Percentiles rank a stretch among this genome's conserved stretches.
phyloP scores from a whole-genome alignment of 2,888 invertebrate genomes.

The Orchestes rusci region DNA sequence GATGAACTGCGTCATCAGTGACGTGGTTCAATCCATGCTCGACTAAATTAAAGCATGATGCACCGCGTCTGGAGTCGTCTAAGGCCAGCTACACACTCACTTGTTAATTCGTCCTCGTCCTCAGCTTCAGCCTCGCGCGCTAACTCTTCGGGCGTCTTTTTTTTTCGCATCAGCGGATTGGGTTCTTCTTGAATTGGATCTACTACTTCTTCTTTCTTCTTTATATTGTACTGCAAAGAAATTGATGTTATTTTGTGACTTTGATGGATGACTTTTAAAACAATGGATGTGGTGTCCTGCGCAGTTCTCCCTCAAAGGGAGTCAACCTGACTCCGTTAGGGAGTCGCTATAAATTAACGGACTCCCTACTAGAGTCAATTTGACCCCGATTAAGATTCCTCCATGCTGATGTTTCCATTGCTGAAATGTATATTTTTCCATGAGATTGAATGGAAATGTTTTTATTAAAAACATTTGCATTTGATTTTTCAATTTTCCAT shows the following conservation, averaged over 20 bases:
- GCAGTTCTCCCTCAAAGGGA: conserved; percentile 77
- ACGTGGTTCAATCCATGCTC: too few relatives aligned
- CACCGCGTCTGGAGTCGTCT: conserved; percentile 38
- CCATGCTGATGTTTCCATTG: too few relatives aligned
- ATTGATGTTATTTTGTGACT: too few relatives aligned
- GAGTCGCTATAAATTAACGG: conserved; percentile 83
- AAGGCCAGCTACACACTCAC: conserved; percentile 53
- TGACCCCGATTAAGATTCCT: conserved; percentile 72
- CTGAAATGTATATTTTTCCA: too few relatives aligned
- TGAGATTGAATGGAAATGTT: too few relatives aligned
- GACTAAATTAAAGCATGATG: conserved; percentile 36
- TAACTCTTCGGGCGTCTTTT: conserved; percentile 96
- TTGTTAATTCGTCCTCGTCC: conserved; percentile 94
- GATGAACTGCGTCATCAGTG: too few relatives aligned
- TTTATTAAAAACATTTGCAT: too few relatives aligned
- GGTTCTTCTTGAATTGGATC: conserved; percentile 78
- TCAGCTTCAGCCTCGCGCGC: conserved; percentile 94
- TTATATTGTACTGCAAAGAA: conserved; percentile 89
- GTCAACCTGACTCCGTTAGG: conserved; percentile 98
- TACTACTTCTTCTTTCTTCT: conserved; percentile 90
- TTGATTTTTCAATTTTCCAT: neutral
- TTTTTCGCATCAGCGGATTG: conserved; percentile 94
- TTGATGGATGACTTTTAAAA: too few relatives aligned
- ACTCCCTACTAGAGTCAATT: conserved; percentile 99
- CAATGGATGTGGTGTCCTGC: too few relatives aligned